phyloP scores from a whole-genome alignment of 2,888 invertebrate species.

The Pyrrhia umbra region DNA sequence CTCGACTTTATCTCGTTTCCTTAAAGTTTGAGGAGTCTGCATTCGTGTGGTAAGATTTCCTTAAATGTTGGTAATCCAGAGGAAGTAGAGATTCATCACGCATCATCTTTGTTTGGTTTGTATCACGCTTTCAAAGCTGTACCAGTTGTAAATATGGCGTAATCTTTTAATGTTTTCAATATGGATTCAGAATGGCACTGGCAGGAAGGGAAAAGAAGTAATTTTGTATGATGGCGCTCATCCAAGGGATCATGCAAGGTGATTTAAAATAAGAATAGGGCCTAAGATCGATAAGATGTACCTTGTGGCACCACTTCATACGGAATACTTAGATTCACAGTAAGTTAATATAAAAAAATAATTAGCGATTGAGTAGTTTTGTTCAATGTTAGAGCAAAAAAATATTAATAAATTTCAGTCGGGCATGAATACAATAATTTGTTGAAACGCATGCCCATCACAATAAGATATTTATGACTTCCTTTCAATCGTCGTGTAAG shows the following conservation, averaged over 20 bases:
- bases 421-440: conserved; percentile 35
- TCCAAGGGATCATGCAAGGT: too few species aligned
- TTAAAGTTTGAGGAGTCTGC: not conserved
- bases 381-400: conserved; percentile 19
- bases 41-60: not conserved
- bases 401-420: conserved; percentile 20
- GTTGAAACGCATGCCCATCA: conserved; percentile 30
- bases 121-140: conserved; percentile 39
- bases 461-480: conserved; percentile 49
- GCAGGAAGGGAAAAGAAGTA: conserved; percentile 13
- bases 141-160: conserved; percentile 45
- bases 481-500: conserved; percentile 32
- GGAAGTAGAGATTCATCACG: conserved; percentile 69
- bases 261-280: not conserved
- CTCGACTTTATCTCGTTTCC: conserved; percentile 31
- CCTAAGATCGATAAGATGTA: not conserved
- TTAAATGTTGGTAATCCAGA: conserved; percentile 63
- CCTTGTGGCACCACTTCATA: not conserved
- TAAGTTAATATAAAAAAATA: too few species aligned
- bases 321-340: not conserved
- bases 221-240: conserved; percentile 5
- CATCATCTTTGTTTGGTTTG: conserved; percentile 57
- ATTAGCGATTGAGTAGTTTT: too few species aligned
- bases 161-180: conserved; percentile 62
- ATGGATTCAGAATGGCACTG: conserved; percentile 45